Conservation (phyloP, 2,888 invertebrate species). For the Agonum fuliginosum region DNA sequence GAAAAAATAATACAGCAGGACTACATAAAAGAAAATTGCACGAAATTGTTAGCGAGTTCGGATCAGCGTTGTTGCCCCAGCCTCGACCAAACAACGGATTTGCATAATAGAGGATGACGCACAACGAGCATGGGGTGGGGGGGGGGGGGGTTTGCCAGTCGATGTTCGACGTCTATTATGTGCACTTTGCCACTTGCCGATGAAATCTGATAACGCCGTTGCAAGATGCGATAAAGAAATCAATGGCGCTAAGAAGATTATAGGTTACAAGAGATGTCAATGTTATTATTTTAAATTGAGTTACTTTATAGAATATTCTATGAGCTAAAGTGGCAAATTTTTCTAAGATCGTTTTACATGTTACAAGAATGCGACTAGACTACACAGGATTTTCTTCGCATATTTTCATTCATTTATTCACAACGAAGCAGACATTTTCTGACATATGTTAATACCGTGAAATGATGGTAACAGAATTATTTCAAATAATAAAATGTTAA, state of each 20-base stretch:
- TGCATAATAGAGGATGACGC: constrained; percentile 55
- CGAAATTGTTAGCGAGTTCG: constrained; percentile 37
- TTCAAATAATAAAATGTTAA: no score
- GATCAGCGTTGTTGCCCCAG: background rate
- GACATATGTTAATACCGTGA: no score
- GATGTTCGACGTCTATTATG: constrained; percentile 22
- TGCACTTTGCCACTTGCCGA: constrained; percentile 33
- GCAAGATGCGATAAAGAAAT: constrained; percentile 13
- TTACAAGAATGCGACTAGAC: no score
- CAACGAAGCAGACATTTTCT: no score
- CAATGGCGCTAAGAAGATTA: constrained; percentile 2
- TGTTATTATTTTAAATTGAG: constrained; percentile 12
- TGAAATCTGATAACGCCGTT: constrained; percentile 17
- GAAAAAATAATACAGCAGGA: constrained; percentile 55
- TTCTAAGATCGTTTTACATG: no score
- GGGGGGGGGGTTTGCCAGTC: background rate
- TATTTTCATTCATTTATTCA: no score
- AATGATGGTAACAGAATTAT: no score
- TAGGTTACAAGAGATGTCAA: background rate
- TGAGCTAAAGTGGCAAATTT: no score
- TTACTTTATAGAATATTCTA: no score
- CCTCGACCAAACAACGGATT: constrained; percentile 51
- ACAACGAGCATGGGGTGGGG: no score
- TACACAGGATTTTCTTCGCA: no score
- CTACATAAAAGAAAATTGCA: constrained; percentile 57